Percentiles rank a stretch among this genome's conserved stretches.
Evolutionary conservation across 2,888 invertebrate species (phyloP).

Genomic region (Crepidodera aurea): DNA sequence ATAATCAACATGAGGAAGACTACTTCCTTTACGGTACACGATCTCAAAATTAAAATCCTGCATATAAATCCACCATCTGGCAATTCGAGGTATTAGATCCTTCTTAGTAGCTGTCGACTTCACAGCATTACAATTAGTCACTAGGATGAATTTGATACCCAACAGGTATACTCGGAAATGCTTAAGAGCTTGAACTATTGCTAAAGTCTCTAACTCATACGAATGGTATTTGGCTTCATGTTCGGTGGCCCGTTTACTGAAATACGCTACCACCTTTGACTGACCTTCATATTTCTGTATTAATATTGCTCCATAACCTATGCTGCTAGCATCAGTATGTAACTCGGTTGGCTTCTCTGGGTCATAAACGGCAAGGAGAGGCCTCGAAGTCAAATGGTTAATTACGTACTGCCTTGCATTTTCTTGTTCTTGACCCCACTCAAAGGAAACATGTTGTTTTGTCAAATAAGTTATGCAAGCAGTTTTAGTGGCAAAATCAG

Average conservation of each 20-base stretch:
- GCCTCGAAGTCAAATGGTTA: constrained; percentile 35
- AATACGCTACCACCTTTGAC: constrained; percentile 26
- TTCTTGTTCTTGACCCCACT: constrained; percentile 21
- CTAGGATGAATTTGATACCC: constrained; percentile 43
- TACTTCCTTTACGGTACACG: constrained; percentile 37
- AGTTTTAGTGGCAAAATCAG: constrained; percentile 13
- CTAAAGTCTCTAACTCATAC: constrained; percentile 51
- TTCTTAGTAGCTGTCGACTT: constrained; percentile 47
- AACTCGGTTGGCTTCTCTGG: constrained; percentile 36
- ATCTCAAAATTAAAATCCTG: constrained; percentile 46
- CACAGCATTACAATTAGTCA: constrained; percentile 53
- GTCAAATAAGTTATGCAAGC: constrained; percentile 27
- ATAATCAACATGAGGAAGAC: constrained; percentile 33
- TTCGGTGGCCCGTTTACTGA: constrained; percentile 14
- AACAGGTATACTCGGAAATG: constrained; percentile 49
- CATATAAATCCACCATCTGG: constrained; percentile 46
- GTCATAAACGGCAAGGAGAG: constrained; percentile 39
- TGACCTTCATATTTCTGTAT: constrained; percentile 20
- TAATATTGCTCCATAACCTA: constrained; percentile 32
- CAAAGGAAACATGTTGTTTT: constrained; percentile 1
- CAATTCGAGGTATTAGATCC: constrained; percentile 39
- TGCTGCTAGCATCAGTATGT: constrained; percentile 44
- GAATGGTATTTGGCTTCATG: constrained; percentile 37
- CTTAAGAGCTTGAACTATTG: constrained; percentile 47
- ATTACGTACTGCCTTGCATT: constrained; percentile 16